Evolutionary conservation across 2,888 invertebrate species (phyloP).

Genomic region (Drosophila longiperda): DNA sequence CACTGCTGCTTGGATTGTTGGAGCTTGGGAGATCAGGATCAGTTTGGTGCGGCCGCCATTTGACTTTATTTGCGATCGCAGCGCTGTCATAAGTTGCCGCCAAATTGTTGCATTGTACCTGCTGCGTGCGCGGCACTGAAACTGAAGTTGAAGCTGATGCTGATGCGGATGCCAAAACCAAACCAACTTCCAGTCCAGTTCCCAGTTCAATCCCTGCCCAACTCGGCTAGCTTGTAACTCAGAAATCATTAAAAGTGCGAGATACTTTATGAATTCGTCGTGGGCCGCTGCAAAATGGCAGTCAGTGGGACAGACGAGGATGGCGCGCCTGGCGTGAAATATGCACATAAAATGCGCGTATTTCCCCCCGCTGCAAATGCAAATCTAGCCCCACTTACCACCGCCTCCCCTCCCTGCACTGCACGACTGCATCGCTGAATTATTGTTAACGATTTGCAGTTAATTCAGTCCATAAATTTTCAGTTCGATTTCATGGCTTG

Average conservation of each 20-base stretch:
- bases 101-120: constrained; percentile 84
- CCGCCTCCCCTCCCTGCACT: background rate
- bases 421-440: constrained; percentile 61
- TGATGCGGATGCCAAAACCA: constrained; percentile 5
- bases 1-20: constrained; percentile 38
- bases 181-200: constrained; percentile 1
- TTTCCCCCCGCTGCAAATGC: constrained; percentile 72
- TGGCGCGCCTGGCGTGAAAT: constrained; percentile 73
- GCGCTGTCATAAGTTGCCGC: constrained; percentile 82
- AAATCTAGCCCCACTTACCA: constrained; percentile 48
- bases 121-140: constrained; percentile 67
- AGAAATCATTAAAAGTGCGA: constrained; percentile 83
- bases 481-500: constrained; percentile 60
- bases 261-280: constrained; percentile 81
- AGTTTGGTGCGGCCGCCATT: constrained; percentile 60
- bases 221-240: constrained; percentile 79
- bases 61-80: constrained; percentile 70
- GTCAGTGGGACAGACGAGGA: constrained; percentile 16
- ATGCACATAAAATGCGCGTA: constrained; percentile 72
- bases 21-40: constrained; percentile 52
- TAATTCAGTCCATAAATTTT: constrained; percentile 78
- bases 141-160: background rate
- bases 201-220: constrained; percentile 24
- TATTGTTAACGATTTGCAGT: constrained; percentile 84
- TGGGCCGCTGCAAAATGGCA: constrained; percentile 58